Evolutionary conservation across 2,888 invertebrate genomes (phyloP), one percentile per base, ranked within the genome.

Genomic region (Caenorhabditis wallacei): DNA sequence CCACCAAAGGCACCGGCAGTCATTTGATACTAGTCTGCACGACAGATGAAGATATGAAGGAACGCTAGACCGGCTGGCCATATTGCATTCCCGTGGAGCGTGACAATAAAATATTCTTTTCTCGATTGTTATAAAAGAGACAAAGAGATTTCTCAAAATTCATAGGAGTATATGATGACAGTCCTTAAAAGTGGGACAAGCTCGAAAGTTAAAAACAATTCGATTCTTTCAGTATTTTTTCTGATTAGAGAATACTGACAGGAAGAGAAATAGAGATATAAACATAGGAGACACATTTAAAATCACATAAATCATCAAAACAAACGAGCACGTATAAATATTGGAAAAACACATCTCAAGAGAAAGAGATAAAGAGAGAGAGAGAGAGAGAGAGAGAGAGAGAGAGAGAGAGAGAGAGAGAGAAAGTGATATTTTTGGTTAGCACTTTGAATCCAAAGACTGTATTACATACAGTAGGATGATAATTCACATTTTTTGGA

Each of bases 61-160:
- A 59, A 59, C 59, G 30, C 26, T 40, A 26, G 53, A 20, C 24
- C 53, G 20, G 64, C 20, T 51, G 64, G 48, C 76, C 76, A 76
- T 76, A 76, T 69, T 76, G 76, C 76, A 76, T 69, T 69, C 68
- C 76, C 43, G 66, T 66, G 56, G 56, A 74, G 64, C 74, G 66
- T 59, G 76, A 54, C 76, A 76, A 76, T 76, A 76, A 76, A 76
- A 76, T 69, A 68, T n/a, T 76, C 53, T 43, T 16, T 66, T 63
- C 64, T 4, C 64, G 51, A 56, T n/a, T 43, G 46, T 43, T 63
- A 18, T 48, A 46, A 46, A 16, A 37, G 22, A 69, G 61, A 76
- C 69, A 69, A 76, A 69, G 69, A 76, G 69, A 48, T 51, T 43
- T 56, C 30, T 30, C 63, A 24, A 72, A 72, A 72, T 71, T 71